phyloP scores from a whole-genome alignment of 2,113 vertebrate species.

The Myotis lucifugus region DNA sequence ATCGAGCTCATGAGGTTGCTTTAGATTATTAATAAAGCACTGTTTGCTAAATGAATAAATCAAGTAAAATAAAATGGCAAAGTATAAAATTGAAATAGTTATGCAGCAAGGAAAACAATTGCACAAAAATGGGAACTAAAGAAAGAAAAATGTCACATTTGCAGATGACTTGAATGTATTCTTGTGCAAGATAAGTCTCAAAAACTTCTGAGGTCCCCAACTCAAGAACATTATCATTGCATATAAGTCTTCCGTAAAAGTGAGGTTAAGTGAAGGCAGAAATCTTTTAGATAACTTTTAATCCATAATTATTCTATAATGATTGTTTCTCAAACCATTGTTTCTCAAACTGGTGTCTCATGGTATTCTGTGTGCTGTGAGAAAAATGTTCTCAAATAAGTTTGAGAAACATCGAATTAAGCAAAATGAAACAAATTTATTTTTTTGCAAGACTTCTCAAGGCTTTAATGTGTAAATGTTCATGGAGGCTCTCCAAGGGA shows the following conservation, averaged over 20 bases:
- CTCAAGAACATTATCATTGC: background rate
- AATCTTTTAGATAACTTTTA: slow-evolving; percentile 7
- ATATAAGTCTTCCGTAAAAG: background rate
- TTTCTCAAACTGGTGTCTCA: background rate
- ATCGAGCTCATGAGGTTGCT: background rate
- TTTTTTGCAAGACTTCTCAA: background rate
- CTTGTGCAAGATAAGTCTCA: background rate
- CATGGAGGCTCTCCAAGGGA: background rate
- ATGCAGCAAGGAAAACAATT: background rate
- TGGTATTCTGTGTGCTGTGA: background rate
- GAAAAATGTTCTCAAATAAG: slow-evolving; percentile 6
- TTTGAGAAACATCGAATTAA: slow-evolving; percentile 10
- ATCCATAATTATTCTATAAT: background rate
- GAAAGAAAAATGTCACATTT: background rate
- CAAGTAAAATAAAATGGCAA: background rate
- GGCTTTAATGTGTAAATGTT: background rate
- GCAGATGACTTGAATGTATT: background rate
- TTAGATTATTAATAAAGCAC: background rate
- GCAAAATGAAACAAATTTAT: background rate
- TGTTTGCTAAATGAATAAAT: background rate
- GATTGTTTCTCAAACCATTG: background rate
- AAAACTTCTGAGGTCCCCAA: background rate
- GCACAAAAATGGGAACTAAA: background rate
- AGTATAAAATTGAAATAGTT: background rate
- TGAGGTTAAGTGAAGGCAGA: background rate